Base-by-base conservation (phyloP, 2,888 invertebrate species). In the Matsumyia berberina region DNA sequence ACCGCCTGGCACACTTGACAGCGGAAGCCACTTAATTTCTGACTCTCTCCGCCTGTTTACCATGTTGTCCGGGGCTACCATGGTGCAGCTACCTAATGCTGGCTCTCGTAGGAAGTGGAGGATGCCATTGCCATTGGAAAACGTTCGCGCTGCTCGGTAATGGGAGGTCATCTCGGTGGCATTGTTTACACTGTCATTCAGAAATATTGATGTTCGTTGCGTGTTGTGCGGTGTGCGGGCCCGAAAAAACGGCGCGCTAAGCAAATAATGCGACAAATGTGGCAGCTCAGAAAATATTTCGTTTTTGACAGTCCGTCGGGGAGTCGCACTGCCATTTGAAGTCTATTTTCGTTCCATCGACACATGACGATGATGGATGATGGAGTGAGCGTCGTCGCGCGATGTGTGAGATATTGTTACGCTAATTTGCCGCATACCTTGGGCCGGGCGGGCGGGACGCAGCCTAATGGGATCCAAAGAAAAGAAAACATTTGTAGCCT, bases 401-500 rank as follows among this genome's bases (percentile, higher is more conserved):
- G 42, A 31, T 39, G 24, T 37, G 73, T 49, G 62, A 73, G 83
- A 73, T 78, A 83, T 83, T 83, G 83, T 79, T 73, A 79, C 73
- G 85, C 79, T 85, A 85, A 85, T 85, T 85, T 80, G 62, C 69
- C 42, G 70, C 11, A 51, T 46, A 72, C 55, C 78, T 55, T 62
- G 67, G 51, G 12, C 62, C 53, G 67, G 72, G 51, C 49, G 69
- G 15, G 46, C 44, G 62, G 69, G 58, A 39, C 33, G 60, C 62
- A 55, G 69, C 79, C 85, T 85, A 85, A 85, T 85, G 85, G 85
- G 79, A 85, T 85, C 85, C 85, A 85, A 85, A 85, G 85, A 85
- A 85, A 85, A 85, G 85, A 85, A 85, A 85, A 85, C 85, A 85
- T 85, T 85, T 85, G 85, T 85, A 80, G 85, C 85, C 85, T 79